These are phyloP conservation scores for Pomacea maculata DNA, from an alignment of 1,140 invertebrate species.

Conservation along the genomic window DNA sequence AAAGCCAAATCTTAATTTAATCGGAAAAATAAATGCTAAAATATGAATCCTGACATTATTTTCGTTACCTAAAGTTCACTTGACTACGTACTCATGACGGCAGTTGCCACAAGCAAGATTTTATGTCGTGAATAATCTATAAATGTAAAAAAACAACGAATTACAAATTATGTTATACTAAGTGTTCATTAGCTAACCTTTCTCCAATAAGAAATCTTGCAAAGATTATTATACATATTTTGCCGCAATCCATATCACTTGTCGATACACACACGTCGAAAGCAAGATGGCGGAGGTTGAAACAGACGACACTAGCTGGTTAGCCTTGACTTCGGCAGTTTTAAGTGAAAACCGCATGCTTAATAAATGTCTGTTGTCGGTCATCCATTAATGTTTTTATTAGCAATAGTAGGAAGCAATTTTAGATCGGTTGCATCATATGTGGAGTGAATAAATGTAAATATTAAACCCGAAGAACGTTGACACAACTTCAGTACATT, in stretches of 20 bases:
- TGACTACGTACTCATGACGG: no score
- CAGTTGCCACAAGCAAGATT: neutral
- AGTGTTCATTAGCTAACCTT: no score
- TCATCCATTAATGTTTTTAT: neutral
- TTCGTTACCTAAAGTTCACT: neutral
- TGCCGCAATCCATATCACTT: neutral
- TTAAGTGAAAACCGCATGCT: no score
- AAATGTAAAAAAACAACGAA: neutral
- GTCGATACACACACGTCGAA: conserved; percentile 21
- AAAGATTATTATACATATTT: neutral
- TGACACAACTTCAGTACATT: no score
- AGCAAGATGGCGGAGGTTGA: conserved; percentile 18
- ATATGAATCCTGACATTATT: neutral
- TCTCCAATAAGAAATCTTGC: neutral
- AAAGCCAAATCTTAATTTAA: no score
- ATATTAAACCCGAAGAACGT: no score
- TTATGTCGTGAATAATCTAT: neutral
- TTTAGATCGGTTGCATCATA: neutral
- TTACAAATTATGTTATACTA: neutral
- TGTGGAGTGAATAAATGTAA: no score
- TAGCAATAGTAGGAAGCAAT: neutral
- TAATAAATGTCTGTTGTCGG: no score
- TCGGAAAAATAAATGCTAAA: no score
- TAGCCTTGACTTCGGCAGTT: no score
- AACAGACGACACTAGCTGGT: conserved; percentile 26